Percentiles rank a stretch among this genome's conserved stretches.
Conservation (phyloP, 2,888 invertebrate species). For the Cryptophagus acutangulus region DNA sequence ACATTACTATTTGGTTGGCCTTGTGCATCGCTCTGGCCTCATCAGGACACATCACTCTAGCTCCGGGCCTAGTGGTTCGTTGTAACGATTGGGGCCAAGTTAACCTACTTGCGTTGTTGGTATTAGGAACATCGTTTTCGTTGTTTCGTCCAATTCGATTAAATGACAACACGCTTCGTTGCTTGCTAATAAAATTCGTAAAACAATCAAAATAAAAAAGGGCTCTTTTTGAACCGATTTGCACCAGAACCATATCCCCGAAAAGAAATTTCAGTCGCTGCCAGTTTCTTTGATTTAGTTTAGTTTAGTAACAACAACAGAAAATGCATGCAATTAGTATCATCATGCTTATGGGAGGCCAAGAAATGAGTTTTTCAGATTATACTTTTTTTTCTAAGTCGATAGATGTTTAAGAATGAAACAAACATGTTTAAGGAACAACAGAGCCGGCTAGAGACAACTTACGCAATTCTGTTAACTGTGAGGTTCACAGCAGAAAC, state of each 20-base stretch:
- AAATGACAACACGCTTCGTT: constrained; percentile 44
- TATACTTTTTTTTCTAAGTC: no score
- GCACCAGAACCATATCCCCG: no score
- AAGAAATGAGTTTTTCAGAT: no score
- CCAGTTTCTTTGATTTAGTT: no score
- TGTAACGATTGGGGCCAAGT: constrained; percentile 56
- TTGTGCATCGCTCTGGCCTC: constrained; percentile 78
- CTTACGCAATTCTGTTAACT: constrained; percentile 91
- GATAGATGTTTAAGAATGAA: constrained; percentile 23
- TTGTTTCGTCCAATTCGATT: constrained; percentile 45
- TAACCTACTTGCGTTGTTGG: constrained; percentile 53
- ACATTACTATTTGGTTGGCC: constrained; percentile 84
- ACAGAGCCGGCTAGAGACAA: constrained; percentile 49
- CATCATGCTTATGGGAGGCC: no score
- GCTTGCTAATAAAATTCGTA: constrained; percentile 38
- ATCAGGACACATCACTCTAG: constrained; percentile 60
- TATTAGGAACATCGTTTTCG: constrained; percentile 50
- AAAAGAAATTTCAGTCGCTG: no score
- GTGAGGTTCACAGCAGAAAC: constrained; percentile 89
- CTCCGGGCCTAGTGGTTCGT: constrained; percentile 46
- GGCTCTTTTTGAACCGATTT: no score
- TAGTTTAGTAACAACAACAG: no score
- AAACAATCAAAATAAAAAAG: constrained; percentile 5
- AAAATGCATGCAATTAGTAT: no score
- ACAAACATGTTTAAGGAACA: constrained; percentile 25